A percentile compares a stretch with the other conserved stretches of the same genome.
Evolutionary conservation across 23 tunicate genomes (phyloP).

Genomic region (Botrylloides violaceus): DNA sequence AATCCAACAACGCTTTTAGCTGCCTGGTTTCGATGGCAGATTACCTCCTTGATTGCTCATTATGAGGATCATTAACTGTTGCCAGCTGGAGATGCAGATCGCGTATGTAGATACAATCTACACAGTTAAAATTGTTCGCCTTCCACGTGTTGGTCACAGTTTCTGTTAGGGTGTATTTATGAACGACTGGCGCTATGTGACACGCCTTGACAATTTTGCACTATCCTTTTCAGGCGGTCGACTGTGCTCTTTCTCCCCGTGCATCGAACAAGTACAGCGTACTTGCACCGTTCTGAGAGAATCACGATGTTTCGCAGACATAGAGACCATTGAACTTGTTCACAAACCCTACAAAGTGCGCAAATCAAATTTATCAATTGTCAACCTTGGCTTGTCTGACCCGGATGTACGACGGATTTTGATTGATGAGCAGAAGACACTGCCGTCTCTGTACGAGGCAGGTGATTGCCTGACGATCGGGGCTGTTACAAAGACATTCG

Average conservation of each 20-base stretch:
- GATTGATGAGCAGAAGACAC: not conserved
- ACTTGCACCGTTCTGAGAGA: constrained; percentile 43
- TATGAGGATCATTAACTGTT: too few species aligned
- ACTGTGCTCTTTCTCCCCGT: constrained; percentile 87
- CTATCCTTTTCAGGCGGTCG: constrained; percentile 53
- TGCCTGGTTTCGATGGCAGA: too few species aligned
- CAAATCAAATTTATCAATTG: constrained; percentile 48
- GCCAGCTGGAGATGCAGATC: too few species aligned
- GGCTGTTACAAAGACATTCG: constrained; percentile 27
- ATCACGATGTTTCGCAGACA: constrained; percentile 57
- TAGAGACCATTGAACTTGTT: constrained; percentile 67
- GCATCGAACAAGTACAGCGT: constrained; percentile 92
- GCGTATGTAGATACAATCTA: too few species aligned
- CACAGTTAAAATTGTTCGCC: too few species aligned
- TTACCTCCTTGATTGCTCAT: too few species aligned
- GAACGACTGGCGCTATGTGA: too few species aligned
- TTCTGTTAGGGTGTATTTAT: too few species aligned
- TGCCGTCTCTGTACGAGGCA: constrained; percentile 55
- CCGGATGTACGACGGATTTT: constrained; percentile 23
- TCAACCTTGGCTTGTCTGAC: constrained; percentile 54
- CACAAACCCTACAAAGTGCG: constrained; percentile 58
- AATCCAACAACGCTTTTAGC: too few species aligned
- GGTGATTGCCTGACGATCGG: constrained; percentile 64
- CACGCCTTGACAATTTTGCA: too few species aligned
- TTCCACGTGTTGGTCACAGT: too few species aligned